phyloP scores from a whole-genome alignment of 2,113 vertebrate species.

The Cyanistes caeruleus region DNA sequence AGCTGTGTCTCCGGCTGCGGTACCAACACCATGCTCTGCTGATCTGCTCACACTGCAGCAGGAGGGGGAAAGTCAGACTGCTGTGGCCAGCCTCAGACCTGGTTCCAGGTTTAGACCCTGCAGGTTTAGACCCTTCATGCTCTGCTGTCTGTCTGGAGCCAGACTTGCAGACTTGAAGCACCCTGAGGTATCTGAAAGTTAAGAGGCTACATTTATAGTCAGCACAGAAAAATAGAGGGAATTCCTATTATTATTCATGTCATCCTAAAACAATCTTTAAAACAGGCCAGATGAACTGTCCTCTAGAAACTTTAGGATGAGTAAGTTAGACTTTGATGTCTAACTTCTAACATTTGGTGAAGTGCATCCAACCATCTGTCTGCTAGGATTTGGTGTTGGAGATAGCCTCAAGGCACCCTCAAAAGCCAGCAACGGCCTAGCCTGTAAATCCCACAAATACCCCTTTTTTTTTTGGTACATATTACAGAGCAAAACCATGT shows the following conservation, averaged over 20 bases:
- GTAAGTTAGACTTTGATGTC: background rate
- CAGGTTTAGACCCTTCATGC: background rate
- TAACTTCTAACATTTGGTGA: background rate
- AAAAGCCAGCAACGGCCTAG: background rate
- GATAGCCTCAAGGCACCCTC: background rate
- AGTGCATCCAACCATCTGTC: background rate
- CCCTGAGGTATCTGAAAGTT: background rate
- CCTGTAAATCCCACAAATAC: background rate
- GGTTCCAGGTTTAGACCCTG: background rate
- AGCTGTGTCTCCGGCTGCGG: rapidly evolving
- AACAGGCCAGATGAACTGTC: background rate
- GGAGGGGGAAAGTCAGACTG: background rate
- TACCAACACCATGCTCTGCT: rapidly evolving
- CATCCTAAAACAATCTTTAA: background rate
- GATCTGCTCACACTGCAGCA: rapidly evolving
- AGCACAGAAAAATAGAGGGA: background rate
- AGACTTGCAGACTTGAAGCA: background rate
- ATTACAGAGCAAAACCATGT: background rate
- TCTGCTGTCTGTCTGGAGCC: background rate
- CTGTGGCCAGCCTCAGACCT: background rate
- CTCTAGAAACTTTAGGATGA: background rate
- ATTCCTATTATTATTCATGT: background rate
- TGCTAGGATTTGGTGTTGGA: background rate
- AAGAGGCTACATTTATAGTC: background rate
- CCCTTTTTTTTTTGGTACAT: background rate